phyloP scores from a whole-genome alignment of 1,140 invertebrate species.

The Heterodera carotae region DNA sequence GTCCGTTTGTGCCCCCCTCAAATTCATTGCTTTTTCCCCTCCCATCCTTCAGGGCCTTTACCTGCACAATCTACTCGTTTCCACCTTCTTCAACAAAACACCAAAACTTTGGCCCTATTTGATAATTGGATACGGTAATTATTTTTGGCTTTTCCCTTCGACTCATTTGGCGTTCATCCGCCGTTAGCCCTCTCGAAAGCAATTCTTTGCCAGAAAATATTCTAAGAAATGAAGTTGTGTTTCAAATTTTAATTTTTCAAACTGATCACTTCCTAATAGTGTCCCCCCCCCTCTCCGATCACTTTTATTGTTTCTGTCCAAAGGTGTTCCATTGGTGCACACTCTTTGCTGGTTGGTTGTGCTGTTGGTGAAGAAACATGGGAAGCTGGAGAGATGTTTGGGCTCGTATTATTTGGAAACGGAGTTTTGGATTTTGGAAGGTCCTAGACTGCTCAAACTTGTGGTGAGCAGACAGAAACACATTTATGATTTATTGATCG shows the following conservation, averaged over 20 bases:
- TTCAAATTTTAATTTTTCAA: too few species aligned
- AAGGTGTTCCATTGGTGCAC: conserved; percentile 60
- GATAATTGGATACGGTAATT: conserved; percentile 77
- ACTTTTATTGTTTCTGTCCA: conserved; percentile 8
- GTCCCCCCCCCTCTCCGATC: background rate
- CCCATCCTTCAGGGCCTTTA: conserved; percentile 15
- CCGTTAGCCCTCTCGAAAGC: too few species aligned
- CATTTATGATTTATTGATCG: too few species aligned
- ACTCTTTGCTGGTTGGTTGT: conserved; percentile 58
- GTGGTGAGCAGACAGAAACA: conserved; percentile 47
- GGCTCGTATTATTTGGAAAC: conserved; percentile 63
- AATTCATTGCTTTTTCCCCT: background rate
- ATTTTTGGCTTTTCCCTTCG: conserved; percentile 6
- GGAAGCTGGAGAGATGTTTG: conserved; percentile 62
- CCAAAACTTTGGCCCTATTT: conserved; percentile 76
- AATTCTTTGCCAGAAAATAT: too few species aligned
- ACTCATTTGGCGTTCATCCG: too few species aligned
- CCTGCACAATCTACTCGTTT: conserved; percentile 74
- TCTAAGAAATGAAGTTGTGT: too few species aligned
- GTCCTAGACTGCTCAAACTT: conserved; percentile 59
- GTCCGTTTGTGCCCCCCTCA: too few species aligned
- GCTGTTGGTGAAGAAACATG: conserved; percentile 57
- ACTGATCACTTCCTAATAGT: too few species aligned
- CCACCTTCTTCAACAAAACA: conserved; percentile 78
- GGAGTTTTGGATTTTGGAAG: conserved; percentile 65